phyloP scores from a whole-genome alignment of 2,888 invertebrate species.

The Tetramorium bicarinatum region DNA sequence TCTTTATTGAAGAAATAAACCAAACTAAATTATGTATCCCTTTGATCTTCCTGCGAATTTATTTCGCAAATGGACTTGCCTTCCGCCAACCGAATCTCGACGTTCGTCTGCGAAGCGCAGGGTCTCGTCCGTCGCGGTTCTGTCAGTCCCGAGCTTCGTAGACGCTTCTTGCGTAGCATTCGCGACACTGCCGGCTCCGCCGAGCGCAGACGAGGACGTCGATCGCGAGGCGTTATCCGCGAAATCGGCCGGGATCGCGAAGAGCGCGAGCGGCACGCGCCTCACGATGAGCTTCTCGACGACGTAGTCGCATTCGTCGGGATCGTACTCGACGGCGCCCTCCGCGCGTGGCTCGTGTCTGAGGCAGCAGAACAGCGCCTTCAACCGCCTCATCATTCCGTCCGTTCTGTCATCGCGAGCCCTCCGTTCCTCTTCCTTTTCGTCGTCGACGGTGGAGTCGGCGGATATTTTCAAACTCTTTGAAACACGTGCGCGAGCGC shows the following conservation, averaged over 20 bases:
- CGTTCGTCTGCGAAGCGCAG: neutral
- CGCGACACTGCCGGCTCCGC: neutral
- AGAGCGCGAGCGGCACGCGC: slow-evolving; percentile 72
- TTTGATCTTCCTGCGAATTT: neutral
- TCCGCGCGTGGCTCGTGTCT: neutral
- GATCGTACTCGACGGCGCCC: slow-evolving; percentile 30
- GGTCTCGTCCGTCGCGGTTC: neutral
- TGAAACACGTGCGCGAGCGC: neutral
- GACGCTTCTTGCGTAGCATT: neutral
- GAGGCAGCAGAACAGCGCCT: slow-evolving; percentile 14
- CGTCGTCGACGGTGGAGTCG: neutral
- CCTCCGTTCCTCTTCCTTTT: neutral
- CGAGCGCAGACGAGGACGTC: neutral
- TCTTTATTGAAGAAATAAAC: too few relatives aligned
- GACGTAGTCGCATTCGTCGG: slow-evolving; percentile 74
- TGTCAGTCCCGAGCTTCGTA: neutral
- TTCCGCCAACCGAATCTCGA: neutral
- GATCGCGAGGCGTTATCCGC: neutral
- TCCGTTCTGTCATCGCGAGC: neutral
- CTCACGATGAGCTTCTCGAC: slow-evolving; percentile 79
- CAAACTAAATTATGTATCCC: too few relatives aligned
- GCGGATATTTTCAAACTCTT: slow-evolving; percentile 31
- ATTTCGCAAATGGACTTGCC: neutral
- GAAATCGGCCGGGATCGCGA: slow-evolving; percentile 57
- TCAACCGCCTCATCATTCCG: neutral